Percentiles rank a stretch among this genome's conserved stretches.
Conservation (phyloP, 2,113 vertebrate genomes). For the Sturnira hondurensis region DNA sequence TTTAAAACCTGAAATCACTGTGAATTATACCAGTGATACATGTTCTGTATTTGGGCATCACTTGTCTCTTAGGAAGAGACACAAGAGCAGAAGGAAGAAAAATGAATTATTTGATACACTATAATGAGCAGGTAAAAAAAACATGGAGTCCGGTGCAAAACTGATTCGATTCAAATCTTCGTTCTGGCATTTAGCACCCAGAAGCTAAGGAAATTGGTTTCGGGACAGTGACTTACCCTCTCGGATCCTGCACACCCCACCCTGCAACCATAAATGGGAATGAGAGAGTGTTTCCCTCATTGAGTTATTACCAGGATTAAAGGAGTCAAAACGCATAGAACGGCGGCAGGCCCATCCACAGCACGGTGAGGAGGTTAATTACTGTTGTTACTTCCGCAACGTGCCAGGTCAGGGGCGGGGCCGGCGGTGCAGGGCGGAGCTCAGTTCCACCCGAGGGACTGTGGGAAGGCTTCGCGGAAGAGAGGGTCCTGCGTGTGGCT, state of each 20-base stretch:
- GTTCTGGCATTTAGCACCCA: not conserved
- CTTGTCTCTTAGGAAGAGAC: not conserved
- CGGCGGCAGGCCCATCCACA: fast-evolving
- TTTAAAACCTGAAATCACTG: not conserved
- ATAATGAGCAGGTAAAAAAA: not conserved
- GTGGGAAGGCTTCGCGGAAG: not conserved
- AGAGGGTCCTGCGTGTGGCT: fast-evolving
- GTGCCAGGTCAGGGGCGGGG: not conserved
- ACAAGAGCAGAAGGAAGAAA: not conserved
- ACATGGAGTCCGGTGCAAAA: not conserved
- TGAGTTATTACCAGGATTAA: not conserved
- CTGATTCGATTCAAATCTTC: not conserved
- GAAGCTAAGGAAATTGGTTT: not conserved
- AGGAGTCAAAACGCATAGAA: not conserved
- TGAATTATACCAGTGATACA: not conserved
- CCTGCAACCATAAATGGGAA: not conserved
- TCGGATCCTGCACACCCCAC: not conserved
- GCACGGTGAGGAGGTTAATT: not conserved
- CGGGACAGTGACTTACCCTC: not conserved
- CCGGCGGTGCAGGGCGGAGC: fast-evolving
- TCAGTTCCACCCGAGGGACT: not conserved
- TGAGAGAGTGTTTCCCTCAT: not conserved
- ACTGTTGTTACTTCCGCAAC: not conserved
- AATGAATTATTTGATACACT: not conserved
- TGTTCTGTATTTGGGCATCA: not conserved